Evolutionary conservation across 2,888 invertebrate species (phyloP), one percentile per base, ranked within the genome.

Genomic region (Dynastes maya): DNA sequence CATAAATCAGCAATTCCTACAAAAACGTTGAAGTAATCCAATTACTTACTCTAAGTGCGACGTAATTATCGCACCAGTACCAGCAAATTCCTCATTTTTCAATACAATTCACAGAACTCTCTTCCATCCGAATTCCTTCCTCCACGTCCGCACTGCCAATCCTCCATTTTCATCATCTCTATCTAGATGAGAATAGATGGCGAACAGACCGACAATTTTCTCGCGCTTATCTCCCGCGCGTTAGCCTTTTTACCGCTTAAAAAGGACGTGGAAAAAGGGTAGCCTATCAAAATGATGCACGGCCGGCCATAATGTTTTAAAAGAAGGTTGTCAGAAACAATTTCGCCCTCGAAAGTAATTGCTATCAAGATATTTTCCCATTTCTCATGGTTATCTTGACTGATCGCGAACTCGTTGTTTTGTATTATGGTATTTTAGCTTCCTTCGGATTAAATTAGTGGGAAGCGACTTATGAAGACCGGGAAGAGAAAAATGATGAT

Each of bases 241-340:
- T 13, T 29, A 11, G 22, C 22, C 16, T 22, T 13, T 63, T 27
- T 63, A 32, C 61, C 45, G n/a, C 40, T 45, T 27, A 74, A 74
- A 74, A 29, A 45, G 63, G 72, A 74, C 63, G 61, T 16, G 22
- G 58, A 40, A 22, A 40, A 58, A 37, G 58, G 27, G 40, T 58
- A 27, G 63, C 72, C 40, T 49, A 74, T 61, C 58, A 61, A 63
- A 63, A 74, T 74, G 72, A 74, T 74, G 22, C 63, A 74, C 61
- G 63, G 40, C 72, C 72, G 27, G 11, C n/a, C 40, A 45, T 74
- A 45, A 74, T 61, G 61, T 74, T 74, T 72, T 63, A 49, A 63
- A 49, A 27, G 45, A 45, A 45, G 49, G 58, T 37, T 74, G 72
- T 74, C 72, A 61, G 61, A 40, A 74, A 74, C 72, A 74, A 61